Percentiles rank a stretch among this genome's conserved stretches.
Evolutionary conservation across 2,797 vertebrate species (phyloP).

Genomic region (Poeciliopsis turneri): DNA sequence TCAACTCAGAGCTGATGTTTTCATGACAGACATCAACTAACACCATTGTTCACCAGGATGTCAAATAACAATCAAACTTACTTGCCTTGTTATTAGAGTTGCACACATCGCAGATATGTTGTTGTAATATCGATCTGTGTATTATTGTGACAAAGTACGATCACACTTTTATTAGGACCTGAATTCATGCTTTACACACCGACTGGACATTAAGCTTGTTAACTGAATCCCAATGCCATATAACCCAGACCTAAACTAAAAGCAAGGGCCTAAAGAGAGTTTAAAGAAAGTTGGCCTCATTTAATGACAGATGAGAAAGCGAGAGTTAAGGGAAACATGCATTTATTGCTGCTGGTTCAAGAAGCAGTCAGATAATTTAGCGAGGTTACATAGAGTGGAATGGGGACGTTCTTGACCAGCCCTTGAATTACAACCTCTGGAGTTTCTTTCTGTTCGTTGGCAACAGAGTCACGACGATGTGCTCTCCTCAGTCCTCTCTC

Average conservation of each 20-base stretch:
- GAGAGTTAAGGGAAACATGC: not conserved
- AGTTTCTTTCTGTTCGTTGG: constrained; percentile 15
- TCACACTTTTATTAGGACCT: not conserved
- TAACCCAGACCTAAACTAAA: not conserved
- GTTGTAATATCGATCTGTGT: not conserved
- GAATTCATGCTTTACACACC: not conserved
- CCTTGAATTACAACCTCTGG: constrained; percentile 17
- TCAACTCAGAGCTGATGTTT: constrained; percentile 43
- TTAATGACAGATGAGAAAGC: not conserved
- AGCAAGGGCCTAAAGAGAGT: not conserved
- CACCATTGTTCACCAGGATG: constrained; percentile 36
- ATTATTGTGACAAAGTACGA: not conserved
- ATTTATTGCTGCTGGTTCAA: not conserved
- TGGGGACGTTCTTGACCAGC: constrained; percentile 25
- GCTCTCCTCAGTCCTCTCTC: constrained; percentile 30
- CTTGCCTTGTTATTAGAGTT: constrained; percentile 26
- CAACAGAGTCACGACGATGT: constrained; percentile 22
- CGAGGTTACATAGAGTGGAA: constrained; percentile 13
- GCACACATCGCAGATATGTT: not conserved
- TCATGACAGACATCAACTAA: constrained; percentile 32
- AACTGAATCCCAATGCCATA: not conserved
- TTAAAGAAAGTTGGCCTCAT: not conserved
- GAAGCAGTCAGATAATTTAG: not conserved
- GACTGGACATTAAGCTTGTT: not conserved
- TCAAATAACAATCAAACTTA: constrained; percentile 41